Conservation (phyloP, 2,888 invertebrate species). For the Stratiomys singularior region DNA sequence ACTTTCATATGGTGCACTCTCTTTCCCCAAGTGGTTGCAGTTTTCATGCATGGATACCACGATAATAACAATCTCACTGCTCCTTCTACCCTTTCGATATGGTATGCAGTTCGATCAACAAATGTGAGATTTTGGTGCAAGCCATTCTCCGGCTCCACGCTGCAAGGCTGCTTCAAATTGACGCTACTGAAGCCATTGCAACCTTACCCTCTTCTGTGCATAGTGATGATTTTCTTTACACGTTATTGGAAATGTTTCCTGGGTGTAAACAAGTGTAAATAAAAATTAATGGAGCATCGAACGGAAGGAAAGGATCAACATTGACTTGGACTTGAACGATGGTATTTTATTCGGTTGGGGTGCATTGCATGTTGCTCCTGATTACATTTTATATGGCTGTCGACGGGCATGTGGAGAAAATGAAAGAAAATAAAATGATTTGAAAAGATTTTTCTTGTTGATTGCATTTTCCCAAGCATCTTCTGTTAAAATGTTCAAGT, state of each 20-base stretch:
- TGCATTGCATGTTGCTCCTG: neutral
- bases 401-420: neutral
- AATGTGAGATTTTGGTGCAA: slow-evolving; percentile 37
- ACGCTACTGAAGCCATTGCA: slow-evolving; percentile 45
- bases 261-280: slow-evolving; percentile 47
- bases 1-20: slow-evolving; percentile 33
- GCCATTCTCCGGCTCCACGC: too few species aligned
- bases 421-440: neutral
- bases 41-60: slow-evolving; percentile 46
- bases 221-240: slow-evolving; percentile 19
- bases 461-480: slow-evolving; percentile 42
- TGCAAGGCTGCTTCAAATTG: slow-evolving; percentile 23
- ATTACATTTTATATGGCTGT: neutral
- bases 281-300: slow-evolving; percentile 48
- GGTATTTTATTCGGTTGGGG: neutral
- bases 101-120: slow-evolving; percentile 36
- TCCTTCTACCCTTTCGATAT: slow-evolving; percentile 12
- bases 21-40: slow-evolving; percentile 43
- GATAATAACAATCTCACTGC: slow-evolving; percentile 44
- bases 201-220: neutral
- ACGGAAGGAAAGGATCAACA: slow-evolving; percentile 10
- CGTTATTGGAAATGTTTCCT: slow-evolving; percentile 43
- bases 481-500: neutral
- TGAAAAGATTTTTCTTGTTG: slow-evolving; percentile 43
- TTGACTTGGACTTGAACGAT: neutral